Base-by-base conservation (phyloP, 1,140 invertebrate genomes). In the Dysdera silvatica region DNA sequence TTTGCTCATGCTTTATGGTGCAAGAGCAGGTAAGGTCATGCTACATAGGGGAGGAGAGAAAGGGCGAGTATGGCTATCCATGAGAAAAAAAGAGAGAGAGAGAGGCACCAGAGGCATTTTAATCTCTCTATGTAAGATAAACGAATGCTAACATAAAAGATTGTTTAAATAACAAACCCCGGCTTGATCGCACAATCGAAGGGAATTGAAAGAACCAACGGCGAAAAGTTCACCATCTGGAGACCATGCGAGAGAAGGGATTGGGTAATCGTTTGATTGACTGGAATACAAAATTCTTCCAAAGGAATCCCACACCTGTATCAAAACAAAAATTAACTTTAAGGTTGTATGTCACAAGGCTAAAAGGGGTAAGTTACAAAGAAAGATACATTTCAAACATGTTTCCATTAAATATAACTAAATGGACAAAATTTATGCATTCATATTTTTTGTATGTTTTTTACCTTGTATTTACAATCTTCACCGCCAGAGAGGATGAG, bases 401-500 rank as follows among this genome's bases (percentile, higher is more conserved):
- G 23, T 12, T n/a, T 40, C 29, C 14, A 12, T 14, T 41, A 54
- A 37, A 24, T 32, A 54, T 41, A 18, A 12, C 12, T 49, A 37
- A 12, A 40, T n/a, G n/a, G 16, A 28, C 65, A 18, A 16, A n/a
- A n/a, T n/a, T n/a, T n/a, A n/a, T n/a, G n/a, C n/a, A n/a, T n/a
- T n/a, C 8, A 18, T 12, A 45, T 12, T 54, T 14, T 54, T 35
- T 54, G 23, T 48, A 31, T 26, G 18, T 33, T 51, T 33, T 28
- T 57, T 57, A 80, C 84, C 81, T 95, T 95, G 65, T 94, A 98
- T 68, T 85, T 84, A 71, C 92, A 95, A 77, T 99, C 96, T 81
- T 99, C 96, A 8, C 86, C 90, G 2, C 93, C 95, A 28, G 94
- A 95, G 24, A 96, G 78, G 49, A 99, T 91, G 0, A 93, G 77